These are phyloP conservation scores for Nomada goodeniana DNA, from an alignment of 2,888 invertebrate genomes.

Conservation along the genomic window DNA sequence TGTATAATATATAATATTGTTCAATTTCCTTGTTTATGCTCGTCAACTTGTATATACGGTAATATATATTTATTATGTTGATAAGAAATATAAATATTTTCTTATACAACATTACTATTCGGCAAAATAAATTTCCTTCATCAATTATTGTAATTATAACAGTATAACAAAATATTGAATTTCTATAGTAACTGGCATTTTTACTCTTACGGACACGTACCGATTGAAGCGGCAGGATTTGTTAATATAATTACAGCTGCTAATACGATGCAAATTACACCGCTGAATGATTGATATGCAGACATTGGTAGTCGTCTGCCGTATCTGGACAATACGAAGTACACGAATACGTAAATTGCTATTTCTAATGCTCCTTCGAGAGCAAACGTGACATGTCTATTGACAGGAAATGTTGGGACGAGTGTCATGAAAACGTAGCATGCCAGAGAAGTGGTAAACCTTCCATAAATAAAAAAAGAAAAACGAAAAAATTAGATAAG, in stretches of 20 bases:
- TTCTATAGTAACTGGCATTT: not conserved
- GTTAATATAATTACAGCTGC: slow-evolving; percentile 78
- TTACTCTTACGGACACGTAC: slow-evolving; percentile 60
- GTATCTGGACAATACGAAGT: slow-evolving; percentile 81
- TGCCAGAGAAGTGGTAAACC: slow-evolving; percentile 84
- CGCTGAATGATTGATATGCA: slow-evolving; percentile 82
- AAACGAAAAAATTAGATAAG: slow-evolving; percentile 4
- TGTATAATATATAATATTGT: not conserved
- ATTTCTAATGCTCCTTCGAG: slow-evolving; percentile 85
- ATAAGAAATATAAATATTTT: no score
- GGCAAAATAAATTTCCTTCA: no score
- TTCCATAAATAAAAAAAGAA: slow-evolving; percentile 62
- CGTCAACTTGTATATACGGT: no score
- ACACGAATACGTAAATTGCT: slow-evolving; percentile 82
- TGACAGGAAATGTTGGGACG: slow-evolving; percentile 83
- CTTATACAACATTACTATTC: no score
- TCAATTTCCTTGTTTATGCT: not conserved
- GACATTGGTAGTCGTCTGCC: slow-evolving; percentile 84
- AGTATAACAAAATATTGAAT: not conserved
- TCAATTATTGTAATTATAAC: no score
- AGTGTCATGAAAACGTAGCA: slow-evolving; percentile 84
- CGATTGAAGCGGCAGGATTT: slow-evolving; percentile 60
- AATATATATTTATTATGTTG: no score
- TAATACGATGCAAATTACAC: slow-evolving; percentile 82
- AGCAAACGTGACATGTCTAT: slow-evolving; percentile 85